These are phyloP conservation scores for Margaritifera margaritifera DNA, from an alignment of 2,888 invertebrate genomes.

Conservation along the genomic window DNA sequence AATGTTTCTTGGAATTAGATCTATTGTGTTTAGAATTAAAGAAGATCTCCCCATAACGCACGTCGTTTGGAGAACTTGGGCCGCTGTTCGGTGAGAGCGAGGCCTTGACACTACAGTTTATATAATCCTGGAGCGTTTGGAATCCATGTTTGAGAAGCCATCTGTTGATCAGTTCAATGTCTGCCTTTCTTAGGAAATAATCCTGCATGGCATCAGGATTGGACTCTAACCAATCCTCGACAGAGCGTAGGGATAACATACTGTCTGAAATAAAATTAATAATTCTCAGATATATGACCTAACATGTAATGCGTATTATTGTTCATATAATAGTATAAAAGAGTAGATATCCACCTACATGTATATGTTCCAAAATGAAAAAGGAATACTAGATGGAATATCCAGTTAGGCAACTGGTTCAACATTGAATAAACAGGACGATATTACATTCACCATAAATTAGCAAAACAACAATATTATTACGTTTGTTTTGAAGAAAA, in stretches of 20 bases:
- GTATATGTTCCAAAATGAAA: no score
- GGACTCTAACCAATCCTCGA: constrained; percentile 75
- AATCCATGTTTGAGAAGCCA: constrained; percentile 75
- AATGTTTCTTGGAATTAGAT: constrained; percentile 74
- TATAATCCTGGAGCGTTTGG: constrained; percentile 70
- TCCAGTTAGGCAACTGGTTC: no score
- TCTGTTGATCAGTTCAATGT: constrained; percentile 73
- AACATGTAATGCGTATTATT: no score
- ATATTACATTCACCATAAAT: no score
- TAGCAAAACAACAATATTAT: no score
- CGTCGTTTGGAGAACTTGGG: constrained; percentile 54
- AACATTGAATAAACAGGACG: no score
- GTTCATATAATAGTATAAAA: no score
- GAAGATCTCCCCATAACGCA: constrained; percentile 47
- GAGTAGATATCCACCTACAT: no score
- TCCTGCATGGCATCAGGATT: constrained; percentile 74
- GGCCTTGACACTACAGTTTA: constrained; percentile 18
- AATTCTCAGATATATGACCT: no score
- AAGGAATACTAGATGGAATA: no score
- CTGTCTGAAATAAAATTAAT: no score
- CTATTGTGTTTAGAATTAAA: constrained; percentile 60
- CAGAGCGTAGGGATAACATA: constrained; percentile 21
- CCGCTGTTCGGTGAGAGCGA: constrained; percentile 49
- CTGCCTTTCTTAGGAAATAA: constrained; percentile 75
- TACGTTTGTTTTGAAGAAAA: no score